These are phyloP conservation scores for Malthinus flaveolus DNA, from an alignment of 2,888 invertebrate genomes.

Conservation along the genomic window DNA sequence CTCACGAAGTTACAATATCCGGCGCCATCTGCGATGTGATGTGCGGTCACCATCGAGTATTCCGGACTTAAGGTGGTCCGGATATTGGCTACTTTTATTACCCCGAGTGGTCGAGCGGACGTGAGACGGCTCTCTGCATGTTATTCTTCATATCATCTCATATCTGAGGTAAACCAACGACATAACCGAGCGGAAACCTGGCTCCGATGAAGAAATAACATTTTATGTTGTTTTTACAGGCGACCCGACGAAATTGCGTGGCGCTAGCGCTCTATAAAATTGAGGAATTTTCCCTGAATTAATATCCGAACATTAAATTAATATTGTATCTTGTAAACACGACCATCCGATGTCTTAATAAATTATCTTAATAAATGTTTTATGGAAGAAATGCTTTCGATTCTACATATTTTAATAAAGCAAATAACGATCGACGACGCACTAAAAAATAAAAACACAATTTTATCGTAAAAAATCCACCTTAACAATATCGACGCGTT, in stretches of 20 bases:
- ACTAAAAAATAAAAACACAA: slow-evolving; percentile 1
- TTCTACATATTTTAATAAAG: slow-evolving; percentile 27
- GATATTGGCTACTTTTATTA: slow-evolving; percentile 58
- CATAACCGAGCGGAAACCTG: slow-evolving; percentile 50
- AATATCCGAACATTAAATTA: slow-evolving; percentile 46
- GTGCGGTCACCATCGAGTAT: slow-evolving; percentile 36
- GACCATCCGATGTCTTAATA: slow-evolving; percentile 30
- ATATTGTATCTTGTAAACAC: slow-evolving; percentile 39
- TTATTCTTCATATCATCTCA: slow-evolving; percentile 41
- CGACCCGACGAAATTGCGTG: slow-evolving; percentile 49
- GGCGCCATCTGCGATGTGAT: slow-evolving; percentile 48
- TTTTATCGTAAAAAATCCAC: slow-evolving; percentile 6
- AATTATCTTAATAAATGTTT: slow-evolving; percentile 30
- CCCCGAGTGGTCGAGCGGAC: slow-evolving; percentile 51
- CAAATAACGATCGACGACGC: slow-evolving; percentile 11
- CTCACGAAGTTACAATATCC: slow-evolving; percentile 28
- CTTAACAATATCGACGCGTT: slow-evolving; percentile 12
- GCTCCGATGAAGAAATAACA: slow-evolving; percentile 55
- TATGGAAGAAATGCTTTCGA: slow-evolving; percentile 22
- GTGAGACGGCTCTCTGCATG: slow-evolving; percentile 44
- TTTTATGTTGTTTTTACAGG: slow-evolving; percentile 54
- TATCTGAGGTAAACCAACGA: slow-evolving; percentile 47
- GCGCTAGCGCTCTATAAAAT: slow-evolving; percentile 41
- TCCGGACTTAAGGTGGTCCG: slow-evolving; percentile 45
- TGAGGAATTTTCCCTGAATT: slow-evolving; percentile 45